Percentiles rank a stretch among this genome's conserved stretches.
phyloP scores from a whole-genome alignment of 2,113 vertebrate species.

The Rousettus leschenaultii region DNA sequence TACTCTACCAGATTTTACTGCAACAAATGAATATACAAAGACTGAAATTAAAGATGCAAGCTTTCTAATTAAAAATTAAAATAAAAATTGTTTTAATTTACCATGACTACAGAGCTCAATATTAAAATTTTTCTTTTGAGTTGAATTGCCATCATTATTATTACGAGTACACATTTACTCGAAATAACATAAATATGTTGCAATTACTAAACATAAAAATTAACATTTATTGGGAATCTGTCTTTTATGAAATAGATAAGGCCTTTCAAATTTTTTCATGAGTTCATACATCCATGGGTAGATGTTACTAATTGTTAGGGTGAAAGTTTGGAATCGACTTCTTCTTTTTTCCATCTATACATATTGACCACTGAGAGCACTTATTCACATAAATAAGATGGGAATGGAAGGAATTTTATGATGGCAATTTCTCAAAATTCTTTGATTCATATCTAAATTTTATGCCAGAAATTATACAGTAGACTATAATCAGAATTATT shows the following conservation, averaged over 20 bases:
- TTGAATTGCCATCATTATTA: neutral
- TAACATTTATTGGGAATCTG: neutral
- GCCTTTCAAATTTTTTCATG: neutral
- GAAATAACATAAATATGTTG: neutral
- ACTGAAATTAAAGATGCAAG: neutral
- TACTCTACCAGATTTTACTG: neutral
- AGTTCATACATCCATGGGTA: neutral
- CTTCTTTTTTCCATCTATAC: neutral
- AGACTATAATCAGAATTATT: conserved; percentile 14
- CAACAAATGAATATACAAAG: neutral
- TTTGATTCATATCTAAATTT: neutral
- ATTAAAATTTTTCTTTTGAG: neutral
- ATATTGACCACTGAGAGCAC: neutral
- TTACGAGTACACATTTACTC: neutral
- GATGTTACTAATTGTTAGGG: neutral
- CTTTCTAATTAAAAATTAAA: conserved; percentile 23
- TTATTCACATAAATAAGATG: neutral
- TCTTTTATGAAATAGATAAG: neutral
- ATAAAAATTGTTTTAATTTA: neutral
- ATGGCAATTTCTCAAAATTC: conserved; percentile 18
- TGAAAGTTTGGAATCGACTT: neutral
- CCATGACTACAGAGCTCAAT: neutral
- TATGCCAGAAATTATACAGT: neutral
- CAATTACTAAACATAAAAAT: conserved; percentile 23
- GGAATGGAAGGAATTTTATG: conserved; percentile 11